These are phyloP conservation scores for Coelogynopora nodosa DNA, from an alignment of 2,888 invertebrate genomes.

Conservation along the genomic window DNA sequence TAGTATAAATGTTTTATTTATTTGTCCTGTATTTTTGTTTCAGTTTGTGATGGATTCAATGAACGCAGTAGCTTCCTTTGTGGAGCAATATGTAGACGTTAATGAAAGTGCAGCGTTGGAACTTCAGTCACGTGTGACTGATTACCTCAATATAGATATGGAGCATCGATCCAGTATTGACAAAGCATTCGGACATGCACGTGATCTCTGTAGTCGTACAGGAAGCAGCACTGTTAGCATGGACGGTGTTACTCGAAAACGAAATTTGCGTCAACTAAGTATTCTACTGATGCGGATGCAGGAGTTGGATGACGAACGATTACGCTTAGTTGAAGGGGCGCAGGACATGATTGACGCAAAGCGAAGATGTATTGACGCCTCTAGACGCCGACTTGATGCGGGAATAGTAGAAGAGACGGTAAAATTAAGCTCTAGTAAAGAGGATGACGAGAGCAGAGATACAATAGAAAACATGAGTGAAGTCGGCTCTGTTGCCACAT, in stretches of 20 bases:
- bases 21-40: too few relatives aligned
- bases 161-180: background rate
- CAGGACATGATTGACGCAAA: background rate
- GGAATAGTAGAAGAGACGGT: background rate
- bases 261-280: background rate
- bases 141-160: background rate
- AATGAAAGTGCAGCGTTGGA: background rate
- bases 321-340: background rate
- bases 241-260: background rate
- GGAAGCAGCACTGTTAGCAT: background rate
- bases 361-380: background rate
- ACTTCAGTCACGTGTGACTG: background rate
- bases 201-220: background rate
- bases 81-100: background rate
- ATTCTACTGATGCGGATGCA: background rate
- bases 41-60: too few relatives aligned
- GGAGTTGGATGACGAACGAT: background rate
- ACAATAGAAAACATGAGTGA: background rate
- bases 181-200: background rate
- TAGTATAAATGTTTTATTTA: too few relatives aligned
- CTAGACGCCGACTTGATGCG: background rate
- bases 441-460: background rate
- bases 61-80: background rate
- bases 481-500: background rate
- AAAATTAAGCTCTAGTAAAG: background rate